Evolutionary conservation across 2,888 invertebrate species (phyloP), one percentile per base, ranked within the genome.

Genomic region (Belgica antarctica): DNA sequence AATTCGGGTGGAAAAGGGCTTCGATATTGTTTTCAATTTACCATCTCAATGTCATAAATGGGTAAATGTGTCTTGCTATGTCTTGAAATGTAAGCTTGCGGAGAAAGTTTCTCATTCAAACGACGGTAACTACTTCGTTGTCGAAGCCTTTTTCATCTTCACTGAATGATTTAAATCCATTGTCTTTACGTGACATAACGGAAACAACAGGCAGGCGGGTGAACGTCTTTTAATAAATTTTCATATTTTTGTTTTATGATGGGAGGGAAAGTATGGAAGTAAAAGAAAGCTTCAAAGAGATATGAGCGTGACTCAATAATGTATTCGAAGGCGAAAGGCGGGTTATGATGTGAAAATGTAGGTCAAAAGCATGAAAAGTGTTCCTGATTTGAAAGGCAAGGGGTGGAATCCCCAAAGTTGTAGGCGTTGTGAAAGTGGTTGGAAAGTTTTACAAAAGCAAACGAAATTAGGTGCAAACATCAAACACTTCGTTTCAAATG

Each of bases 321-420:
- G n/a, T 52, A 47, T 66, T 66, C 47, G 17, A 4, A 47, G 41
- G 17, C 19, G 47, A 17, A 31, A 5, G 27, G 27, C 22, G 24
- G 52, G 52, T 57, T 68, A 68, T 57, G 68, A 68, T 68, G 68
- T 68, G 68, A 28, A 68, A 68, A 68, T 68, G 12, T 68, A 57
- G 68, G 68, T 68, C 68, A 68, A 57, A 68, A 25, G 28, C 41
- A 34, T 41, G 41, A n/a, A n/a, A n/a, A n/a, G n/a, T n/a, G n/a
- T n/a, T n/a, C n/a, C n/a, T n/a, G n/a, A n/a, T n/a, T n/a, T n/a
- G n/a, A n/a, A n/a, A n/a, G n/a, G n/a, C n/a, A n/a, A n/a, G n/a
- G n/a, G n/a, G n/a, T n/a, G n/a, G n/a, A n/a, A n/a, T n/a, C n/a
- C n/a, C n/a, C n/a, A n/a, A n/a, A n/a, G n/a, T n/a, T n/a, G n/a